phyloP scores from a whole-genome alignment of 1,140 invertebrate genomes.

The Nasonia longicornis region DNA sequence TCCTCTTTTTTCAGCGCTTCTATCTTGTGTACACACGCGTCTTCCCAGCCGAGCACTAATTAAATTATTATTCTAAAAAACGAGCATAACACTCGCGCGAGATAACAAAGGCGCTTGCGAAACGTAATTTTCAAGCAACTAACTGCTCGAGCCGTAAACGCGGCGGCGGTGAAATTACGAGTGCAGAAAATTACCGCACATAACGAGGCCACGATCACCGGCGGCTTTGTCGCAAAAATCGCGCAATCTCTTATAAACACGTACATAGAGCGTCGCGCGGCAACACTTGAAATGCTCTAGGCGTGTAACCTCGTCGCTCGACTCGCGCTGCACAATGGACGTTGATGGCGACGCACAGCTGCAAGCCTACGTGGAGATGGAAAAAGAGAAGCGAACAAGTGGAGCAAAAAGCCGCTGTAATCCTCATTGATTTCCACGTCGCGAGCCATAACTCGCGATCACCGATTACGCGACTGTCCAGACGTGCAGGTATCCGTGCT shows the following conservation, averaged over 20 bases:
- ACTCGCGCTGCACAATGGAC: too few species aligned
- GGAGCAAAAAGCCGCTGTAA: not conserved
- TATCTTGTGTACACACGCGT: too few species aligned
- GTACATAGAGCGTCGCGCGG: too few species aligned
- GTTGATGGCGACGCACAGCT: too few species aligned
- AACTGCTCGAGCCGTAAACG: not conserved
- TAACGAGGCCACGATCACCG: not conserved
- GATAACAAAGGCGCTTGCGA: not conserved
- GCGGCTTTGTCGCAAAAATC: not conserved
- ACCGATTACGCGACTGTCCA: too few species aligned
- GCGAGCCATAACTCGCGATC: too few species aligned
- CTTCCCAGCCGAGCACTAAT: not conserved
- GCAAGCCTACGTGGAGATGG: too few species aligned
- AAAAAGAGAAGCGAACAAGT: too few species aligned
- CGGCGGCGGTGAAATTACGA: not conserved
- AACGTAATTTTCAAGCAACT: not conserved
- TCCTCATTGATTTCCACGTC: not conserved
- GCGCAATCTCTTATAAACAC: not conserved
- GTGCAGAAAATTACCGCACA: not conserved
- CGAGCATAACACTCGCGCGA: not conserved
- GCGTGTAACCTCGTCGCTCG: too few species aligned
- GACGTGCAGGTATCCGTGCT: too few species aligned
- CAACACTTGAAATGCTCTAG: not conserved
- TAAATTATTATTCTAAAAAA: not conserved
- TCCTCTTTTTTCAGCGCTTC: not conserved